A percentile compares a stretch with the other conserved stretches of the same genome.
phyloP scores from a whole-genome alignment of 2,888 invertebrate species.

The Tetragonisca angustula region DNA sequence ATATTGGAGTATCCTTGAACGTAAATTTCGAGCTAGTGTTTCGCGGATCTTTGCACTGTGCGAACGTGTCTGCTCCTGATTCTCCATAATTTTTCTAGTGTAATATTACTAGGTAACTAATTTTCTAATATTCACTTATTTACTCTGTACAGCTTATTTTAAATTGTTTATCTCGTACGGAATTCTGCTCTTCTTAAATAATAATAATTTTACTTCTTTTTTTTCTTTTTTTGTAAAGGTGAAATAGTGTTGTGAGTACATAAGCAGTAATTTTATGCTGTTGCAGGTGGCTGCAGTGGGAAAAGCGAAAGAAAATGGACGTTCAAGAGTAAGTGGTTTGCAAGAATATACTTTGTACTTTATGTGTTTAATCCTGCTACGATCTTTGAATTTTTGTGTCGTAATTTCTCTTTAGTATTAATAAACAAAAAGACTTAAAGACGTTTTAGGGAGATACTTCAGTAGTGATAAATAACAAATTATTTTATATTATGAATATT shows the following conservation, averaged over 20 bases:
- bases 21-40: background rate
- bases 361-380: background rate
- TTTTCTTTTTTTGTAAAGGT: no score
- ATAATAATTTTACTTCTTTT: no score
- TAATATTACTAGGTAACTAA: no score
- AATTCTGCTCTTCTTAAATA: no score
- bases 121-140: no score
- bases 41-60: no score
- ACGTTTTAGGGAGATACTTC: background rate
- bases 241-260: no score
- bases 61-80: no score
- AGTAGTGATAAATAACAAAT: background rate
- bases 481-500: background rate
- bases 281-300: background rate
- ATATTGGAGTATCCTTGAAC: background rate
- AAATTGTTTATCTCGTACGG: no score
- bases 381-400: background rate
- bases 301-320: background rate
- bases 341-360: background rate
- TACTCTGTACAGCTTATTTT: no score
- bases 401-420: background rate
- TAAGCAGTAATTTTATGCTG: background rate
- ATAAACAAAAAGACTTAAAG: background rate
- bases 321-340: background rate
- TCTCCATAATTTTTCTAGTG: no score